Evolutionary conservation across 35 echinoderm and acorn worm genomes (phyloP), one percentile per base, ranked within the genome.

Genomic region (Heliocidaris erythrogramma): DNA sequence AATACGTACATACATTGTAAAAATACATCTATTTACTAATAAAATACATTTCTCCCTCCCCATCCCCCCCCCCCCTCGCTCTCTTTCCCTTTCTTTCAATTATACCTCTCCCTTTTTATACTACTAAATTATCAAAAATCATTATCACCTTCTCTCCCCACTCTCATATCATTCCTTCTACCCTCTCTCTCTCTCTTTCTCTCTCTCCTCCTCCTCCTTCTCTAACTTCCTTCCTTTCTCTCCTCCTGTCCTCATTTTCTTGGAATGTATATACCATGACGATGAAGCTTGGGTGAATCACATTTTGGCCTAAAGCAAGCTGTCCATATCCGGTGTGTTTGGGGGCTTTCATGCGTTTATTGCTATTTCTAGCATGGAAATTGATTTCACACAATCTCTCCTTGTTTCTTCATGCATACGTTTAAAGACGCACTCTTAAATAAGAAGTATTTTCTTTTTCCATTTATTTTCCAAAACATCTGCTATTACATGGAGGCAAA

Each of bases 211-310:
- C 87, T 89, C 85, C 13, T 2, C 29, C 85, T 86, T 4, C 4
- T 84, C n/a, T 4, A 18, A 42, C 69, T 29, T 84, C 4, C 85
- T 86, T 7, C 5, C 31, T 86, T 32, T 86, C 85, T 11, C 21
- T 21, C 85, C 31, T 32, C 85, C 10, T 86, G 12, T 14, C 87
- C 29, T 89, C 47, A 32, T 89, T n/a, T 27, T 88, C 86, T 48
- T 88, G 27, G 27, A n/a, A 78, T 78, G 65, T 78, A 78, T 78
- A 78, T 78, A 78, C 65, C 65, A 78, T 78, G 65, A 78, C 27
- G 65, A 78, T 78, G 65, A 78, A 27, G 14, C 65, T 78, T 78
- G 65, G 65, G 65, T 78, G 65, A 78, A 78, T 78, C 65, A 78
- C 65, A 78, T 78, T 78, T 78, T 7, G 18, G 65, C 65, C 65